These are phyloP conservation scores for Platichthys flesus DNA, from an alignment of 2,113 vertebrate genomes.

Conservation along the genomic window DNA sequence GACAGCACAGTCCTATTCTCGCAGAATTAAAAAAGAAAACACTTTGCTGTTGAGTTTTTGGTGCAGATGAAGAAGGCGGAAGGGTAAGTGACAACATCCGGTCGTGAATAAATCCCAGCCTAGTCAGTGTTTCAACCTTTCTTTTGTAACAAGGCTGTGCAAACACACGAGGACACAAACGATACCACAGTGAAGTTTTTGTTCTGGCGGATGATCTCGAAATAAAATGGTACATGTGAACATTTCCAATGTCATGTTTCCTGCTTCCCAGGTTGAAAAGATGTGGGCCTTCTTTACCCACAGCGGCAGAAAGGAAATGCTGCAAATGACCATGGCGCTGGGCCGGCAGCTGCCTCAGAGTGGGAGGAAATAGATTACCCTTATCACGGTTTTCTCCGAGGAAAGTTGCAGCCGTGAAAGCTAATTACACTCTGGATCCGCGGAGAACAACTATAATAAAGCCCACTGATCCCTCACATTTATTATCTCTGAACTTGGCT, in stretches of 20 bases:
- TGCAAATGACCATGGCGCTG: constrained; percentile 43
- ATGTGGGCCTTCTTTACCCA: constrained; percentile 6
- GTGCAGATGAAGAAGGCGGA: neutral
- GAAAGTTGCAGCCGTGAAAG: constrained; percentile 59
- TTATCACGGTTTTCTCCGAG: constrained; percentile 63
- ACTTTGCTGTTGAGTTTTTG: neutral
- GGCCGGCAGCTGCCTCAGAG: constrained; percentile 38
- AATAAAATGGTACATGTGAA: neutral
- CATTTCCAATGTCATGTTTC: neutral
- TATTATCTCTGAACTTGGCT: constrained; percentile 49
- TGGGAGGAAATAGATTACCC: constrained; percentile 69
- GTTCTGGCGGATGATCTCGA: neutral
- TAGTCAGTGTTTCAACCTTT: neutral
- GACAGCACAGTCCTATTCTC: too few species aligned
- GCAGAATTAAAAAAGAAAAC: too few species aligned
- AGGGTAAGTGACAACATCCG: neutral
- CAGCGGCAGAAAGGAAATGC: constrained; percentile 12
- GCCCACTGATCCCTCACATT: constrained; percentile 46
- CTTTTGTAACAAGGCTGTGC: neutral
- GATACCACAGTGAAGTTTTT: neutral
- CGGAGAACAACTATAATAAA: constrained; percentile 50
- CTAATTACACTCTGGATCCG: constrained; percentile 62
- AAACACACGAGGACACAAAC: neutral
- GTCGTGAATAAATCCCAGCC: neutral
- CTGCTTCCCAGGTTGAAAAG: constrained; percentile 10